phyloP scores from a whole-genome alignment of 2,113 vertebrate species.

The Chionomys nivalis region DNA sequence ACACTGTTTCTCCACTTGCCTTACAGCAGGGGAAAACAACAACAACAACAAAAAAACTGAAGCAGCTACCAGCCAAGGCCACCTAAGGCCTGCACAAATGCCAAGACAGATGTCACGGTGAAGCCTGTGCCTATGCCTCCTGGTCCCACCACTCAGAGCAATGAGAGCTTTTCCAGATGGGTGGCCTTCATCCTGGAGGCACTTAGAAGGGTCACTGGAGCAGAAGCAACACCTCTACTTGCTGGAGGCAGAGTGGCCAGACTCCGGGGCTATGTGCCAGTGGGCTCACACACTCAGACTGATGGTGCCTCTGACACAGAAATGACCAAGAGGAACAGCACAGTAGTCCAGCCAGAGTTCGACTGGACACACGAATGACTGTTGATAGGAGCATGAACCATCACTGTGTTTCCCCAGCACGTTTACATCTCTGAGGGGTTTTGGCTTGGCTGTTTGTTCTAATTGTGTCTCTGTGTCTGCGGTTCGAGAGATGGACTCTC shows the following conservation, averaged over 20 bases:
- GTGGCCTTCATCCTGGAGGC: conserved; percentile 53
- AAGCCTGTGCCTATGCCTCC: not conserved
- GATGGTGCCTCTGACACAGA: not conserved
- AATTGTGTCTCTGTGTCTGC: not conserved
- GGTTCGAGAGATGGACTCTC: not conserved
- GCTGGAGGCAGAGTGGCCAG: not conserved
- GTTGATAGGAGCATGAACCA: not conserved
- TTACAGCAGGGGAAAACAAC: not conserved
- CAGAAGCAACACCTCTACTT: conserved; percentile 49
- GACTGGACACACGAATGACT: not conserved
- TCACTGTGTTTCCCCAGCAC: not conserved
- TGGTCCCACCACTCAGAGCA: not conserved
- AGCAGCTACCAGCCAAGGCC: not conserved
- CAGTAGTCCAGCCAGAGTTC: not conserved
- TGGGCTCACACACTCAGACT: not conserved
- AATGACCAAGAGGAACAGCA: not conserved
- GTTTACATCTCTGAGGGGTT: not conserved
- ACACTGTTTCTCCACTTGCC: not conserved
- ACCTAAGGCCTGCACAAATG: not conserved
- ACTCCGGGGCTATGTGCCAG: not conserved
- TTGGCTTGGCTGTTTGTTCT: not conserved
- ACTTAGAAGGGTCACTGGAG: conserved; percentile 70
- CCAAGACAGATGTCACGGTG: conserved; percentile 12
- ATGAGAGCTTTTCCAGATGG: conserved; percentile 40
- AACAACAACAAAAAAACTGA: not conserved